Evolutionary conservation across 1,140 invertebrate species (phyloP), one percentile per base, ranked within the genome.

Genomic region (Dreissena rostriformis): DNA sequence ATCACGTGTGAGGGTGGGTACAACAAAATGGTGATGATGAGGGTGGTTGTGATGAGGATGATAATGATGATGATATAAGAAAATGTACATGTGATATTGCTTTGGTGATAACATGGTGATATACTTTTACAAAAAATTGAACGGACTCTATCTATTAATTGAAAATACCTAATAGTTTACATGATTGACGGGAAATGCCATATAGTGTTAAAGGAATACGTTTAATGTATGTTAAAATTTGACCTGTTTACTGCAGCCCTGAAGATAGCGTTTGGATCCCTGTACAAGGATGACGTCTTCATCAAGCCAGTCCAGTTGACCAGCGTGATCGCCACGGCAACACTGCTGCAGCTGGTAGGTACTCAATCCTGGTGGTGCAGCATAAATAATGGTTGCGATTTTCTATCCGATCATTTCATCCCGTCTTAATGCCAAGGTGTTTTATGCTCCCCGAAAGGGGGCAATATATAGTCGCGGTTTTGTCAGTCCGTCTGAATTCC

Each of bases 241-340:
- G 55, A 5, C 19, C 29, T 74, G 29, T 71, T 72, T 90, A 86
- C 91, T 94, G 88, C 84, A 96, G 96, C 96, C 65, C 91, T 97
- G 67, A 94, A 95, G 80, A 95, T 95, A 29, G 96, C 97, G 12
- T 95, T 97, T 86, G 96, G 97, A 28, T 97, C 96, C 0, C 95
- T 97, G 86, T 97, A 97, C 90, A 95, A 95, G 88, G 96, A 97
- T 90, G 96, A 97, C 94, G 94, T 97, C 0, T 95, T 95, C 66
- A 94, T 97, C 26, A 96, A 97, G 87, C 95, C 96, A 22, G 94
- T 95, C 67, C 94, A 96, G 89, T 96, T 97, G 11, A 95, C 97
- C 85, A 94, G 95, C 11, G 95, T 97, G 28, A 90, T 97, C 65
- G 96, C 96, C 39, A 96, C 96, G 24, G 96, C 96, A n/a, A 96